A percentile compares a stretch with the other conserved stretches of the same genome.
Conservation (phyloP, 2,797 vertebrate species). For the Apodemus agrarius region DNA sequence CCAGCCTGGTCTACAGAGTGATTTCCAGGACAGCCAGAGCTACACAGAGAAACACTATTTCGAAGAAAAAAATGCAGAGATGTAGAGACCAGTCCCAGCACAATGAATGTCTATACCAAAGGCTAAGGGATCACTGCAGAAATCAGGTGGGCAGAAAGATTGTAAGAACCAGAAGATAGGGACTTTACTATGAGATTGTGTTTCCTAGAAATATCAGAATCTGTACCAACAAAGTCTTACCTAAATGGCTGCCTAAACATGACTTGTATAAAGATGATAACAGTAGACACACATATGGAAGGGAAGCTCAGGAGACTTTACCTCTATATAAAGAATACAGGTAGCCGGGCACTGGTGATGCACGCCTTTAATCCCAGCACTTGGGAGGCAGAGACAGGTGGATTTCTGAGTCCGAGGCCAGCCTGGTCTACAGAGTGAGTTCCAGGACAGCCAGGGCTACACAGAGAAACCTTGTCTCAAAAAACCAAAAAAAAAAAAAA, state of each 20-base stretch:
- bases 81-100: neutral
- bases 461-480: no score
- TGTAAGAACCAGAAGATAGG: neutral
- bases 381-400: no score
- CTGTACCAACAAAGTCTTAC: neutral
- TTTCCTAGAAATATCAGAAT: neutral
- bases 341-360: no score
- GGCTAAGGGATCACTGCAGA: neutral
- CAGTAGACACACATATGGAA: neutral
- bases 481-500: no score
- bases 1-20: no score
- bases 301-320: neutral
- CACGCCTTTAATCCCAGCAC: no score
- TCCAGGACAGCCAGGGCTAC: no score
- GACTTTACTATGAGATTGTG: neutral
- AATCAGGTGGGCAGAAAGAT: neutral
- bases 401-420: no score
- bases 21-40: no score
- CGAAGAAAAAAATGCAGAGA: neutral
- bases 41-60: no score
- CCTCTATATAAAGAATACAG: neutral
- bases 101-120: neutral
- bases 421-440: no score
- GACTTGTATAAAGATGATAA: neutral
- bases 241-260: neutral